Percentiles rank a stretch among this genome's conserved stretches.
Conservation (phyloP, 2,888 invertebrate genomes). For the Cheiracanthium punctorium region DNA sequence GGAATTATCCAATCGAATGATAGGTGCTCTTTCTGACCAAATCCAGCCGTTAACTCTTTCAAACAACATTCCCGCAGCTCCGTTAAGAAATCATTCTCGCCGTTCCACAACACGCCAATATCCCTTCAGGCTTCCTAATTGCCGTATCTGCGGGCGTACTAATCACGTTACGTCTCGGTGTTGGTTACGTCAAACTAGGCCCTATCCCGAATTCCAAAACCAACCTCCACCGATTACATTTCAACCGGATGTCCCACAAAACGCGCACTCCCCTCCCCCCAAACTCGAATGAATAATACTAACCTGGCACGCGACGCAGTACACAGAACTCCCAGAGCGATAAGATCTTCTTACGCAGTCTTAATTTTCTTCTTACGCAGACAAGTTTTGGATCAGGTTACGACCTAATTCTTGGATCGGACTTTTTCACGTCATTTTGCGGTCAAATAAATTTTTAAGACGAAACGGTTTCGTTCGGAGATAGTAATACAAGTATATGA, state of each 20-base stretch:
- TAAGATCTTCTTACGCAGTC: no score
- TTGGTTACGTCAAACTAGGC: no score
- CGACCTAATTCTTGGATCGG: conserved; percentile 12
- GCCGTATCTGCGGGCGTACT: no score
- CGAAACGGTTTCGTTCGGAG: not conserved
- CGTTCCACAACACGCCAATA: no score
- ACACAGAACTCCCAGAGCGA: no score
- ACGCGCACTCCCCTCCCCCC: not conserved
- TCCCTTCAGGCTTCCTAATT: not conserved
- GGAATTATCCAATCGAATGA: not conserved
- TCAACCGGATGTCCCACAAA: no score
- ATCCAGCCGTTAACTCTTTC: not conserved
- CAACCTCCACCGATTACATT: no score
- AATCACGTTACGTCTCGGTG: no score
- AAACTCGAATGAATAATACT: not conserved
- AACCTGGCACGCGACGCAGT: no score
- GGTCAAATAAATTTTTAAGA: conserved; percentile 1
- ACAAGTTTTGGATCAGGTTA: not conserved
- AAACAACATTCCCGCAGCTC: no score
- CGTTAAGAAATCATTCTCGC: no score
- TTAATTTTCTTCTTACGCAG: not conserved
- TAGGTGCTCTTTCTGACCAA: not conserved
- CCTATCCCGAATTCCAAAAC: no score
- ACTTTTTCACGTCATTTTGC: not conserved
- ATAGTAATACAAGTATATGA: not conserved